A percentile compares a stretch with the other conserved stretches of the same genome.
Evolutionary conservation across 2,113 vertebrate genomes (phyloP).

Genomic region (Psephotus haematonotus): DNA sequence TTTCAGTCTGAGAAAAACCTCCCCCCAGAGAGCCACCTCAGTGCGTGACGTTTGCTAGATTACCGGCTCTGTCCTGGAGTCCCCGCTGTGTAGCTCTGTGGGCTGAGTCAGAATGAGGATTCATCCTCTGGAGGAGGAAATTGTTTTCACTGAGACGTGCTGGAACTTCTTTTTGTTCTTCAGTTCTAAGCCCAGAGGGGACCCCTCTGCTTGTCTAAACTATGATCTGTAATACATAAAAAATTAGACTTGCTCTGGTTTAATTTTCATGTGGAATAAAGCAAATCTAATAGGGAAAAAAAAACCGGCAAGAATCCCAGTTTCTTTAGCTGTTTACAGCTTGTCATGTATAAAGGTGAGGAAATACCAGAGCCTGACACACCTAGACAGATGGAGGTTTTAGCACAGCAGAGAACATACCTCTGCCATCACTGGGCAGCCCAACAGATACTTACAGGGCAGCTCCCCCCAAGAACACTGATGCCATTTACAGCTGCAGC

Average conservation of each 20-base stretch:
- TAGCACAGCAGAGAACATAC: background rate
- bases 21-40: background rate
- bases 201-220: background rate
- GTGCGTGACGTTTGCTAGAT: background rate
- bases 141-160: background rate
- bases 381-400: constrained; percentile 18
- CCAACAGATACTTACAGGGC: background rate
- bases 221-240: background rate
- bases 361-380: constrained; percentile 46
- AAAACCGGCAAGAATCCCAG: background rate
- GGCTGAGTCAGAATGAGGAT: background rate
- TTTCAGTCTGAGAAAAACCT: background rate
- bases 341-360: constrained; percentile 51
- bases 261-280: background rate
- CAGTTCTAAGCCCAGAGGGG: background rate
- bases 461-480: constrained; percentile 46
- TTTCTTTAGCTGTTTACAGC: constrained; percentile 14
- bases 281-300: background rate
- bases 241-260: background rate
- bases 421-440: constrained; percentile 9
- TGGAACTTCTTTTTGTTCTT: background rate
- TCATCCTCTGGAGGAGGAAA: background rate
- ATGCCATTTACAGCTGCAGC: constrained; percentile 37
- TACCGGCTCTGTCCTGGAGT: background rate
- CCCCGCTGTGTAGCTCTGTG: background rate